Evolutionary conservation across 1,140 invertebrate species (phyloP).

Genomic region (Galleria mellonella): DNA sequence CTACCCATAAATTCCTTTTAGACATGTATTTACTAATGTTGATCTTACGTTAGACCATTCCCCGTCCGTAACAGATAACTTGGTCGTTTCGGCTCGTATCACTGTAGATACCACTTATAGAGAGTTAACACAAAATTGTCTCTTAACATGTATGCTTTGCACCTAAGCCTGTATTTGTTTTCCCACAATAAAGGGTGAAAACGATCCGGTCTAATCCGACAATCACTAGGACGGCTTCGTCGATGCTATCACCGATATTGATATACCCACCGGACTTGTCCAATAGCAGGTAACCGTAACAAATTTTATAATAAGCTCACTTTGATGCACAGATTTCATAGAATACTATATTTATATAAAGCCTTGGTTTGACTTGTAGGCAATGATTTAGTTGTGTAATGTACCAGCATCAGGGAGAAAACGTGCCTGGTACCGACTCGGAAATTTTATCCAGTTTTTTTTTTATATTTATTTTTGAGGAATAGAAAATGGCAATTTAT

Average conservation of each 20-base stretch:
- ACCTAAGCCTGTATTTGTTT: slow-evolving; percentile 62
- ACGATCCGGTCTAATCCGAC: slow-evolving; percentile 73
- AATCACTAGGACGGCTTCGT: slow-evolving; percentile 75
- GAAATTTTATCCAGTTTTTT: too few species aligned
- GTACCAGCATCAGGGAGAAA: too few species aligned
- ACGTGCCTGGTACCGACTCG: too few species aligned
- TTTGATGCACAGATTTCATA: slow-evolving; percentile 11
- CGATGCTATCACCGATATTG: slow-evolving; percentile 83
- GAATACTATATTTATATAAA: slow-evolving; percentile 19
- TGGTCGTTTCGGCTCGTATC: too few species aligned
- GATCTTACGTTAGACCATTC: neutral
- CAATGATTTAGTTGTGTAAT: too few species aligned
- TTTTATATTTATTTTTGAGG: too few species aligned
- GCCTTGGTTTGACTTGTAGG: too few species aligned
- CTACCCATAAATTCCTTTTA: too few species aligned
- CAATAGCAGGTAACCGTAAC: slow-evolving; percentile 81
- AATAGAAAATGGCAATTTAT: too few species aligned
- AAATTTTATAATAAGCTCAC: slow-evolving; percentile 13
- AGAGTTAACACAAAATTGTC: neutral
- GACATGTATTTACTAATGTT: too few species aligned
- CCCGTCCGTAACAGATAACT: neutral
- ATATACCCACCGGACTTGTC: slow-evolving; percentile 82
- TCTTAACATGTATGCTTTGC: slow-evolving; percentile 25
- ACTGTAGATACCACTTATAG: too few species aligned
- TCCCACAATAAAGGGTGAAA: slow-evolving; percentile 56